Evolutionary conservation across 2,113 vertebrate species (phyloP), one percentile per base, ranked within the genome.

Genomic region (Petromus typicus): DNA sequence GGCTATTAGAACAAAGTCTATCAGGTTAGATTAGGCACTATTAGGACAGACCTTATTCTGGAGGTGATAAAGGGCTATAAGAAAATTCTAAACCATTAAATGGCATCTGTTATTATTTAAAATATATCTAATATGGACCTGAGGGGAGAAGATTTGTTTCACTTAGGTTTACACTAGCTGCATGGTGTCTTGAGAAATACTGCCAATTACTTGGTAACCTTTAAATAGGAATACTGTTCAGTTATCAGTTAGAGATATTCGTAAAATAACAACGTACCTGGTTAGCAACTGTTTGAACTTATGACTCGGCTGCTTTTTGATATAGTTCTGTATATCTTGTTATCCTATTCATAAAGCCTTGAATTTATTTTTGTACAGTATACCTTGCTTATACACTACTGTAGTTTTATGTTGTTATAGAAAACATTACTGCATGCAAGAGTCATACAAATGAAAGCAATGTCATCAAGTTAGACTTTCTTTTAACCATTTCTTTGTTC

Each of bases 191-290:
- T 95, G 18, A 91, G 32, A 84, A 95, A 40, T 83, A 92, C 18
- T 71, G 80, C 23, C 78, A 37, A 89, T 37, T 83, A 64, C 51
- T 61, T 85, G 67, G 80, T 23, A 94, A 75, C 37, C 66, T 87
- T 95, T 92, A 95, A 96, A 57, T 18, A 69, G 78, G 25, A 76
- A 54, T 45, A 82, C 73, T 97, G 90, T 76, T 96, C 32, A 95
- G 73, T 93, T 93, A 54, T 9, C 37, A 96, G 93, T 71, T 94
- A 32, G 14, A 71, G 23, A 43, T 76, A 76, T 51, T 78, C 30
- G n/a, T n/a, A n/a, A n/a, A n/a, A 48, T 32, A 76, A 75, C 2
- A 8, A 71, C 67, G 20, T 40, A 71, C 67, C 25, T 48, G 73
- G 14, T 48, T 48, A 48, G 45, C 14, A 45, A 76, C 43, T 27